Evolutionary conservation across 2,113 vertebrate genomes (phyloP).

Genomic region (Laterallus jamaicensis): DNA sequence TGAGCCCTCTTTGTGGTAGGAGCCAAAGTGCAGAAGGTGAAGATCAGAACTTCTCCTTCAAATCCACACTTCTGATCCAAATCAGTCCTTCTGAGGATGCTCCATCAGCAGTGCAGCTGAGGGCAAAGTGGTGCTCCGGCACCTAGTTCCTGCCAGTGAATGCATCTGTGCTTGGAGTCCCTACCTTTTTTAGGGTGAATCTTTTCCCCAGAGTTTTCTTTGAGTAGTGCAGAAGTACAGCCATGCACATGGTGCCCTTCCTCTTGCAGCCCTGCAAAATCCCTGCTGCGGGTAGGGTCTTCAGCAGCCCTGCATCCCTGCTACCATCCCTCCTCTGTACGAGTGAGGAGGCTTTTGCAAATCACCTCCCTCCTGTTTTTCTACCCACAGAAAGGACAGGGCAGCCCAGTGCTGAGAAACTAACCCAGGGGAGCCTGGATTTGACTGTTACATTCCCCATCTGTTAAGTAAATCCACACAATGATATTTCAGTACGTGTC

Average conservation of each 20-base stretch:
- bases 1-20: neutral
- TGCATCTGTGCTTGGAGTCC: neutral
- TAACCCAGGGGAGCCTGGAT: neutral
- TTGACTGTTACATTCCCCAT: neutral
- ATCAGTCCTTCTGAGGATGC: neutral
- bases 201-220: neutral
- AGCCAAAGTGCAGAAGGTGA: neutral
- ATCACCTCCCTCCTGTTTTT: neutral
- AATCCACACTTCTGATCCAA: neutral
- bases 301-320: neutral
- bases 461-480: conserved; percentile 25
- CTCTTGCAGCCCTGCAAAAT: neutral
- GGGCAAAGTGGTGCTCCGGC: neutral
- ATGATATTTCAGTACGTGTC: neutral
- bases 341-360: neutral
- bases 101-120: neutral
- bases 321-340: neutral
- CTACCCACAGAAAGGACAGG: neutral
- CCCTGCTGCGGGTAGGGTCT: neutral
- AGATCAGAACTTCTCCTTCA: neutral
- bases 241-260: neutral
- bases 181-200: neutral
- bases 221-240: neutral
- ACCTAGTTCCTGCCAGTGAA: neutral
- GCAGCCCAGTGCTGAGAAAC: neutral